Evolutionary conservation across 2,113 vertebrate genomes (phyloP), one percentile per base, ranked within the genome.

Genomic region (Saimiri boliviensis): DNA sequence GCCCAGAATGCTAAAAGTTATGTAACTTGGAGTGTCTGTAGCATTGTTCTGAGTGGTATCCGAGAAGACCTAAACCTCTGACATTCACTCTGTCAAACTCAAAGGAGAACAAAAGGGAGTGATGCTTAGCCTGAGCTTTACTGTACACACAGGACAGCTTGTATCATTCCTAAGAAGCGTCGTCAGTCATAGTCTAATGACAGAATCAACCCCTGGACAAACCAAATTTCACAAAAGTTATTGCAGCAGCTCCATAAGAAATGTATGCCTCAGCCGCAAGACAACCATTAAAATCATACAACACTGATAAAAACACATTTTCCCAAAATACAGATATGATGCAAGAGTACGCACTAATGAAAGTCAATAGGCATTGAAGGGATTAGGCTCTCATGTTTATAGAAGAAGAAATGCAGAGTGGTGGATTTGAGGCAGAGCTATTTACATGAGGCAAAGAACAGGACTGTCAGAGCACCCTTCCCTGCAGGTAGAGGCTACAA

Each of bases 261-360:
- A 79, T 40, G 21, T 5, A 32, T 80, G 52, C 54, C 74, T 91
- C 12, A 74, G 80, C 47, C 77, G 88, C 54, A 86, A 86, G 81
- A 58, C 58, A 80, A 27, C 42, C 94, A 92, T 92, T 95, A 94
- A 91, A 80, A 84, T 52, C 52, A 74, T 8, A 37, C 16, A 58
- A 54, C 1, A 6, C 40, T 70, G 80, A 94, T 27, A 58, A 66
- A 91, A 73, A 86, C 68, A 77, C 83, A 45, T 58, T 71, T 77
- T 66, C 60, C n/a, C 76, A 85, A 86, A 73, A 82, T 19, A 87
- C 30, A 91, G 87, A 73, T 68, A 23, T 58, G 58, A 93, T 1
- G 35, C 42, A 94, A 86, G 86, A 63, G n/a, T 45, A 52, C 73
- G 95, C n/a, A 79, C 68, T 70, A 95, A 89, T 74, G 86, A 92